Evolutionary conservation across 2,888 invertebrate species (phyloP), one percentile per base, ranked within the genome.

Genomic region (Fragum fragum): DNA sequence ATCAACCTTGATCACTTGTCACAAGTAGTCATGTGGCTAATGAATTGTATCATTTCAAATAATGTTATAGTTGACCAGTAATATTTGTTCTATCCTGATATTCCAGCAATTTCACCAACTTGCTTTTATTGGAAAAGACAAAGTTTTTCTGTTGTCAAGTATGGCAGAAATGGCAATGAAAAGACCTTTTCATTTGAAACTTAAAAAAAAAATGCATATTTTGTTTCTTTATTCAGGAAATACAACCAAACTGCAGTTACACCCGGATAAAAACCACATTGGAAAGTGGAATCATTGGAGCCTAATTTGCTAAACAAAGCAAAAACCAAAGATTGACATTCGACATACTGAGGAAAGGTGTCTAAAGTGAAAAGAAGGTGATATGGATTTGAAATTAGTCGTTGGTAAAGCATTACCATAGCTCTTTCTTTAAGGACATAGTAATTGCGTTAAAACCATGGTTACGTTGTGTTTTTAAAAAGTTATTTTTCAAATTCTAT

Each of bases 181-280:
- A n/a, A n/a, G n/a, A n/a, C n/a, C n/a, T n/a, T n/a, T n/a, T n/a
- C n/a, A n/a, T n/a, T n/a, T n/a, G n/a, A n/a, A n/a, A n/a, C n/a
- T n/a, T n/a, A n/a, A n/a, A n/a, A n/a, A n/a, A n/a, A n/a, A 36
- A 36, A 6, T 36, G 32, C 32, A 28, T 21, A 32, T 63, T 63
- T 5, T 28, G 1, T 42, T 26, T 42, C 39, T 23, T 52, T 52
- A 23, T 47, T 1, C 29, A 70, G 70, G 70, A 26, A 70, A 70
- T 52, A 52, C 52, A 3, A 70, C 70, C 1, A 70, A 70, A 14
- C 29, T 70, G 28, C 70, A 70, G 29, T 26, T 11, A 6, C 68
- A 68, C 21, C 23, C 42, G 18, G 68, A 68, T 11, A 68, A 42
- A 68, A 21, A 68, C 16, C 47, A 47, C 16, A 36, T 3, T 3